Evolutionary conservation across 2,888 invertebrate species (phyloP), one percentile per base, ranked within the genome.

Genomic region (Epistrophe eligans): DNA sequence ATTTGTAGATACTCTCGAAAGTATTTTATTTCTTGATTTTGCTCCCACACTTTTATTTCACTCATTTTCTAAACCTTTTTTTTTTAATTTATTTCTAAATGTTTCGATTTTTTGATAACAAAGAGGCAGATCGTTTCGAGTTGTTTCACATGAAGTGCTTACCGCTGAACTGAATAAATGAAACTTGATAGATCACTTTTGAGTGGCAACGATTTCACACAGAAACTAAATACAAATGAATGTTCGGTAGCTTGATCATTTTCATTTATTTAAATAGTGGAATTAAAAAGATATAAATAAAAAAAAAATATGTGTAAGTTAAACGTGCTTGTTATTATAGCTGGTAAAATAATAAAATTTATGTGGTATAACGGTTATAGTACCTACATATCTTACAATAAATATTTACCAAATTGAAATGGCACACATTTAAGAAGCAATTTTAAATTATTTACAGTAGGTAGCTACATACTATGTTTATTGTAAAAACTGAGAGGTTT

Each of bases 1-100:
- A 98, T 97, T 89, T 95, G 94, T 72, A 99, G 93, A 94, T 98
- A 99, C 90, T 97, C 96, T 76, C 96, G 94, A 91, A 99, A 97
- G 91, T 96, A 96, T 89, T 96, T 94, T 83, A 98, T 95, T 88
- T 96, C 95, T 90, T 94, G 93, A 90, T 94, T 93, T 4, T 91
- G 89, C 38, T 93, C 92, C 94, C 93, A 94, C 38, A 88, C 13
- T 57, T 55, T 79, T 35, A 55, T 45, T 4, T 48, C 50, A 73
- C 67, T 74, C 85, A 85, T 85, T 70, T 35, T 72, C 55, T 32
- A 17, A n/a, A 28, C 2, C 3, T 35, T 17, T 17, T 50, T 17
- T 48, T 57, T 60, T 57, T 32, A 24, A 15, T 40, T 19, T 38
- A 15, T 40, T 15, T 70, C 8, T 55, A 48, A 10, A 8, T 48